Evolutionary conservation across 2,113 vertebrate species (phyloP).

Genomic region (Sinocyclocheilus anshuiensis): DNA sequence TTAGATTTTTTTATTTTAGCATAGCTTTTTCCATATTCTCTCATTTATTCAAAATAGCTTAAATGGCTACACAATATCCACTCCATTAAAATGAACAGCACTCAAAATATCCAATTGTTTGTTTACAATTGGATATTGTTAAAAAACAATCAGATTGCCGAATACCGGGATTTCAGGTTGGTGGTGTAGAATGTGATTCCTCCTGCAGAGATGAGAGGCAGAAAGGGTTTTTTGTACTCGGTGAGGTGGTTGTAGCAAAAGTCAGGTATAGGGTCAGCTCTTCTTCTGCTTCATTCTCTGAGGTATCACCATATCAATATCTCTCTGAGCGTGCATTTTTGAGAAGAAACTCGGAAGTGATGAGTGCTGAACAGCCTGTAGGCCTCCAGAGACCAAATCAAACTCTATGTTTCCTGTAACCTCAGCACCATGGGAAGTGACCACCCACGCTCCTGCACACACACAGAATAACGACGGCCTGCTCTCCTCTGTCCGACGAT

Average conservation of each 20-base stretch:
- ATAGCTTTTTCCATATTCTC: neutral
- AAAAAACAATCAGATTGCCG: constrained; percentile 20
- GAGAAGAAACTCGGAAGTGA: constrained; percentile 56
- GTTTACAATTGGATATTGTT: neutral
- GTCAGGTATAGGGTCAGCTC: constrained; percentile 53
- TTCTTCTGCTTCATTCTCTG: constrained; percentile 48
- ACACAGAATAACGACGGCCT: constrained; percentile 42
- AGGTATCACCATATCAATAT: constrained; percentile 53
- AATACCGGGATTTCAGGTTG: neutral
- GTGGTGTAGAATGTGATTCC: constrained; percentile 43
- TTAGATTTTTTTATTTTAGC: neutral
- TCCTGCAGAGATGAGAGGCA: constrained; percentile 36
- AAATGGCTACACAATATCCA: neutral
- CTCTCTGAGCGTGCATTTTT: constrained; percentile 50
- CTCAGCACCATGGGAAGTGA: constrained; percentile 59
- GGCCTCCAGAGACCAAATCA: constrained; percentile 56
- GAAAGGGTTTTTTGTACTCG: constrained; percentile 16
- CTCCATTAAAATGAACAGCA: neutral
- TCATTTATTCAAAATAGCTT: neutral
- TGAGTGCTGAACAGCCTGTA: constrained; percentile 52
- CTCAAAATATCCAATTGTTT: neutral
- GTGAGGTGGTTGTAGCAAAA: constrained; percentile 40
- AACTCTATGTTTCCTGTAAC: constrained; percentile 55
- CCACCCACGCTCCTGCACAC: constrained; percentile 34
- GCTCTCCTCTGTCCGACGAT: constrained; percentile 50